Conservation (phyloP, 35 echinoderm and acorn worm genomes). For the Heliocidaris tuberculata region DNA sequence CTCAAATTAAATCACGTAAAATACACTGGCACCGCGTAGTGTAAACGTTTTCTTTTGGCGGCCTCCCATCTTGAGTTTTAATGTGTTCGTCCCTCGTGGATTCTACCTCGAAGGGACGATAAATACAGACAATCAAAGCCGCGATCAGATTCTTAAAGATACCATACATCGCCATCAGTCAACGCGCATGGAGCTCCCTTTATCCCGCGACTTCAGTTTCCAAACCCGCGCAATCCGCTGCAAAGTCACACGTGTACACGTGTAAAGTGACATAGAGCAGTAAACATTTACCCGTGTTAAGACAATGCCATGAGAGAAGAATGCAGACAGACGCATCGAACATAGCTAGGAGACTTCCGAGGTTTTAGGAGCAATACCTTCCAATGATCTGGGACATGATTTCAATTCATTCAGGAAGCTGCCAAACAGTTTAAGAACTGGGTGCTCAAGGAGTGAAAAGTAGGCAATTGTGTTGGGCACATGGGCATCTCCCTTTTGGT, state of each 20-base stretch:
- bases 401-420: too few species aligned
- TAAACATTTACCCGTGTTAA: constrained; percentile 5
- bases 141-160: background rate
- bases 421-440: too few species aligned
- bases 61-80: background rate
- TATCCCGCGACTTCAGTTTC: constrained; percentile 8
- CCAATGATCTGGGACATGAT: too few species aligned
- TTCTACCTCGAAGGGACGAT: background rate
- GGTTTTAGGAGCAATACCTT: too few species aligned
- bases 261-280: constrained; percentile 10
- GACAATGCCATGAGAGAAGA: background rate
- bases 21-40: background rate
- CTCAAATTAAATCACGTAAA: background rate
- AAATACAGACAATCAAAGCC: background rate
- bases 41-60: background rate
- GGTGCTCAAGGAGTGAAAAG: too few species aligned
- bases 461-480: too few species aligned
- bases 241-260: background rate
- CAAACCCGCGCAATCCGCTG: background rate
- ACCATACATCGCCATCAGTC: background rate
- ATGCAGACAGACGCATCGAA: background rate
- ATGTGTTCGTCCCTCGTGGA: background rate
- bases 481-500: too few species aligned
- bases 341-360: background rate
- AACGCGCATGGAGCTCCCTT: background rate